These are phyloP conservation scores for Orthonyx spaldingii DNA, from an alignment of 2,113 vertebrate species.

Conservation along the genomic window DNA sequence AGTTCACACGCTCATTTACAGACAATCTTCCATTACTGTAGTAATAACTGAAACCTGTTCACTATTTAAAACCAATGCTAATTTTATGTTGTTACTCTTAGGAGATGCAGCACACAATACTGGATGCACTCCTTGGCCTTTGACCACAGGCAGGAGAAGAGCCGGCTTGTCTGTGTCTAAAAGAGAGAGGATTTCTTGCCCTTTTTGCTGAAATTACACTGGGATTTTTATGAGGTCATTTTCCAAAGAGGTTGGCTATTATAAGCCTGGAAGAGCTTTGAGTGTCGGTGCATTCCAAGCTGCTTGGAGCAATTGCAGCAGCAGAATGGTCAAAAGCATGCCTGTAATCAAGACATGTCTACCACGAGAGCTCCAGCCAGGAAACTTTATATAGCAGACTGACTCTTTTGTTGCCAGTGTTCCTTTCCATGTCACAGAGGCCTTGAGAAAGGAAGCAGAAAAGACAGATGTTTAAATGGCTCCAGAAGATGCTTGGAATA, in stretches of 20 bases:
- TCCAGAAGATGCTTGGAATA: not conserved
- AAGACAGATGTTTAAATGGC: not conserved
- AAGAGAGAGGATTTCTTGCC: not conserved
- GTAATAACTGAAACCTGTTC: not conserved
- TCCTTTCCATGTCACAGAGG: slow-evolving; percentile 18
- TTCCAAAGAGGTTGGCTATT: slow-evolving; percentile 32
- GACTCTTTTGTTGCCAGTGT: not conserved
- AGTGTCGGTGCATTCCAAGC: not conserved
- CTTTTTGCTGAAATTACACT: not conserved
- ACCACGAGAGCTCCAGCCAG: not conserved
- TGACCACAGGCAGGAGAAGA: not conserved
- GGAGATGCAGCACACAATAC: not conserved
- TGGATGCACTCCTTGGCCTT: not conserved
- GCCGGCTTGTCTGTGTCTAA: not conserved
- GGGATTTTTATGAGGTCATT: slow-evolving; percentile 33
- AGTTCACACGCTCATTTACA: not conserved
- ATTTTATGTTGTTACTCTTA: not conserved
- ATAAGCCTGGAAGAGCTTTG: slow-evolving; percentile 18
- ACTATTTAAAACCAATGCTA: not conserved
- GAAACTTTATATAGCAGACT: slow-evolving; percentile 26
- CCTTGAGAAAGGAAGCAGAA: slow-evolving; percentile 26
- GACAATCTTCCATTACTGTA: not conserved
- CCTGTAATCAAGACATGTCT: slow-evolving; percentile 37
- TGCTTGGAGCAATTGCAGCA: slow-evolving; percentile 40
- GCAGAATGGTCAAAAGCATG: not conserved